Evolutionary conservation across 2,888 invertebrate species (phyloP).

Genomic region (Anodontia alba): DNA sequence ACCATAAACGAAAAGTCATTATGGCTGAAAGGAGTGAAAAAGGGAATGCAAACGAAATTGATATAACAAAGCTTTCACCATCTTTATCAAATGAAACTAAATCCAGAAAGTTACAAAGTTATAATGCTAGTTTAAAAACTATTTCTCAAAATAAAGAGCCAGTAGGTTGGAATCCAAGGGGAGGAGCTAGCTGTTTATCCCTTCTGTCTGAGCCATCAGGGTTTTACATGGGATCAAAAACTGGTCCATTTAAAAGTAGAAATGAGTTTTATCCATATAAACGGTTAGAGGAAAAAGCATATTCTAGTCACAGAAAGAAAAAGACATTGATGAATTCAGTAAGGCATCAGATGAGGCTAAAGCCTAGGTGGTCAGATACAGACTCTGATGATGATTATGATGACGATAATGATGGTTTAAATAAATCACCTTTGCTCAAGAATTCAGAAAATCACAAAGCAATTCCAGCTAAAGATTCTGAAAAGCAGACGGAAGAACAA

Average conservation of each 20-base stretch:
- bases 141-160: constrained; percentile 11
- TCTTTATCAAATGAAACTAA: neutral
- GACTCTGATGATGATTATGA: constrained; percentile 39
- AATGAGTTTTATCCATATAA: neutral
- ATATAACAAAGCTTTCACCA: neutral
- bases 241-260: neutral
- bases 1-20: constrained; percentile 67
- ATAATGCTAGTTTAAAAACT: neutral
- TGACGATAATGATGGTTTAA: constrained; percentile 10
- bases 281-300: neutral
- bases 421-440: neutral
- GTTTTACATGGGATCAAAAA: constrained; percentile 18
- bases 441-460: neutral
- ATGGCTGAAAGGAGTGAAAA: constrained; percentile 15
- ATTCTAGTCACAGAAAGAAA: constrained; percentile 1
- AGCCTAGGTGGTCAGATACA: constrained; percentile 39
- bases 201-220: constrained; percentile 21
- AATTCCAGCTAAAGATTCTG: neutral
- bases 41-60: neutral
- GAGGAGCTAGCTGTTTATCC: constrained; percentile 9
- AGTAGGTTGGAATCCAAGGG: constrained; percentile 22
- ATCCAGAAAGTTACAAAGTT: neutral
- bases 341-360: constrained; percentile 5
- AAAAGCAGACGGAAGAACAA: neutral
- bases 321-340: neutral